Evolutionary conservation across 2,113 vertebrate genomes (phyloP).

Genomic region (Microcebus jonahi): DNA sequence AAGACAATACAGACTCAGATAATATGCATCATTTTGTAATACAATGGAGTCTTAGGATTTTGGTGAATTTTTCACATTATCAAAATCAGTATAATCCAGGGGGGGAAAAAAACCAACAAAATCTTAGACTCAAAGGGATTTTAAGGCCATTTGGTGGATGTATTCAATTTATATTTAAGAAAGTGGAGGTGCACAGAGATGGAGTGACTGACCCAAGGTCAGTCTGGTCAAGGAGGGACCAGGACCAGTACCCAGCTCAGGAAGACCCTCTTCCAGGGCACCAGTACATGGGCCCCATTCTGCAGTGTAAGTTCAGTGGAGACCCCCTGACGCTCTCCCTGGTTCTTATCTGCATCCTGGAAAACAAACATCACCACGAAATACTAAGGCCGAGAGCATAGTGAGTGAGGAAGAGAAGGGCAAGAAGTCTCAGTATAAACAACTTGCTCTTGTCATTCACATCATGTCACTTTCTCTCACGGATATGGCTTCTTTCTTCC

Average conservation of each 20-base stretch:
- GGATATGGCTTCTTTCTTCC: too few species aligned
- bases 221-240: neutral
- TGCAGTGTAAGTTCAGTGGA: neutral
- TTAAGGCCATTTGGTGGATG: neutral
- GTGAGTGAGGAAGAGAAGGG: too few species aligned
- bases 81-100: neutral
- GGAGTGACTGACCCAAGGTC: neutral
- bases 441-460: too few species aligned
- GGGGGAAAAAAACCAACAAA: neutral
- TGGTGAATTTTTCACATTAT: neutral
- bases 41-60: neutral
- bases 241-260: accelerated
- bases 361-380: neutral
- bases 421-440: accelerated
- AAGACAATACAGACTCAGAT: too few species aligned
- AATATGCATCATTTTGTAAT: neutral
- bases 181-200: neutral
- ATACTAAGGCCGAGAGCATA: neutral
- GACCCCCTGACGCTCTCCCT: neutral
- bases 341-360: neutral
- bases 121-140: neutral
- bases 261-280: neutral
- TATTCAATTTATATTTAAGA: neutral
- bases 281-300: too few species aligned
- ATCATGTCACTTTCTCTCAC: accelerated